Evolutionary conservation across 2,797 vertebrate genomes (phyloP), one percentile per base, ranked within the genome.

Genomic region (Bucorvus abyssinicus): DNA sequence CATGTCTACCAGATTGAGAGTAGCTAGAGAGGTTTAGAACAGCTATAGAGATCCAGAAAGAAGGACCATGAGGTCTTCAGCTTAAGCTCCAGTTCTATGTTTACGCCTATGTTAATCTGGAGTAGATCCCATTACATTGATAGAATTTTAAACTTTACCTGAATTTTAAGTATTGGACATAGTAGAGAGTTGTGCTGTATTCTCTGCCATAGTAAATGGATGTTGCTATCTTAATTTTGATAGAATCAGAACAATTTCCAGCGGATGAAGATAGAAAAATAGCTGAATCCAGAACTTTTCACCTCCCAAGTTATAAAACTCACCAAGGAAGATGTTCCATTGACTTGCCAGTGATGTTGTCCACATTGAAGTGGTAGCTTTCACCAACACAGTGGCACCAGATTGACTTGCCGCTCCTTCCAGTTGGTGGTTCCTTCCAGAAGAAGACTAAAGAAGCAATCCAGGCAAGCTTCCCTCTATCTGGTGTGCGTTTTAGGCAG

Each of bases 1-100:
- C 75, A 44, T 27, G 47, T 30, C 47, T 64, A 8, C 32, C 38
- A 71, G 24, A 57, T 0, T 87, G 24, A 75, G 63, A 50, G 42
- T 34, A 81, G 75, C 34, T 81, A 19, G 2, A 52, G 82, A 84
- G 42, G 21, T 50, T 53, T 70, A 50, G 34, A 70, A 74, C 29
- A 80, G 55, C 34, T 76, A 6, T 7, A 82, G 53, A 36, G 12
- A 92, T 84, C 50, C 76, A 68, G 84, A 89, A 93, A 73, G 67
- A 89, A 85, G 76, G 65, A 92, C 84, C 89, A 61, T 68, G 90
- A 81, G 81, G 84, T 89, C 45, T 77, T 80, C 49, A n/a, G 3
- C 1, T 83, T 95, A 76, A 68, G 3, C 16, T 75, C 27, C 61
- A 65, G 57, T 81, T 75, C 76, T 83, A 4, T 0, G 2, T 1